Evolutionary conservation across 2,113 vertebrate species (phyloP).

Genomic region (Corvus cornix): DNA sequence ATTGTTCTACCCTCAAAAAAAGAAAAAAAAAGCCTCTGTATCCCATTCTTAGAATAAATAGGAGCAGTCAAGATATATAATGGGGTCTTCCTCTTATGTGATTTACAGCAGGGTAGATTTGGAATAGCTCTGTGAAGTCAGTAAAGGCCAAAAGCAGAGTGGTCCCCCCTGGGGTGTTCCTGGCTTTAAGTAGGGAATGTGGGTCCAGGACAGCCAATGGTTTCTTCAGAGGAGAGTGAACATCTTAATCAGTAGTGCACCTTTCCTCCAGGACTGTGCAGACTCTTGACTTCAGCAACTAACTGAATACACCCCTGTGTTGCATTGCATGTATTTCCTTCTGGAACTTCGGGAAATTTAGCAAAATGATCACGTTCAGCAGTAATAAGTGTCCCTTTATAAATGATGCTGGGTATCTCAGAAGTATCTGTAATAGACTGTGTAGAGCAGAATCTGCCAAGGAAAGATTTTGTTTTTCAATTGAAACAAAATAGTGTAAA

Average conservation of each 20-base stretch:
- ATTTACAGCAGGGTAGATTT: neutral
- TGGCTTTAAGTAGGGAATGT: neutral
- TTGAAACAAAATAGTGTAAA: conserved; percentile 44
- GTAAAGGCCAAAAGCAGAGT: neutral
- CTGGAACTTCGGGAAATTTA: conserved; percentile 16
- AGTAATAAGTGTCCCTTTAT: conserved; percentile 44
- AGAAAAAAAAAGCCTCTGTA: neutral
- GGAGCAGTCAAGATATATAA: neutral
- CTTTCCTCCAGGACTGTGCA: neutral
- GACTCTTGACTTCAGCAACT: neutral
- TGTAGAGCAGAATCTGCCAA: conserved; percentile 39
- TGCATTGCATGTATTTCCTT: neutral
- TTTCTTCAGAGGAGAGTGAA: neutral
- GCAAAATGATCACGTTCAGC: conserved; percentile 37
- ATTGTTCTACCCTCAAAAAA: neutral
- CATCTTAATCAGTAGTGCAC: neutral
- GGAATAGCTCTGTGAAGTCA: neutral
- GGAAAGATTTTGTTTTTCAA: conserved; percentile 39
- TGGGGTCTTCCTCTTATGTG: neutral
- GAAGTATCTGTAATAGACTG: conserved; percentile 41
- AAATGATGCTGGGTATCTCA: conserved; percentile 48
- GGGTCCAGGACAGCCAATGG: neutral
- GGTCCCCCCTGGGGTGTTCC: neutral
- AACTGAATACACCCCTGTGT: neutral
- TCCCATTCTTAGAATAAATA: neutral